Conservation (phyloP, 2,113 vertebrate species). For the Rhinogobius similis region DNA sequence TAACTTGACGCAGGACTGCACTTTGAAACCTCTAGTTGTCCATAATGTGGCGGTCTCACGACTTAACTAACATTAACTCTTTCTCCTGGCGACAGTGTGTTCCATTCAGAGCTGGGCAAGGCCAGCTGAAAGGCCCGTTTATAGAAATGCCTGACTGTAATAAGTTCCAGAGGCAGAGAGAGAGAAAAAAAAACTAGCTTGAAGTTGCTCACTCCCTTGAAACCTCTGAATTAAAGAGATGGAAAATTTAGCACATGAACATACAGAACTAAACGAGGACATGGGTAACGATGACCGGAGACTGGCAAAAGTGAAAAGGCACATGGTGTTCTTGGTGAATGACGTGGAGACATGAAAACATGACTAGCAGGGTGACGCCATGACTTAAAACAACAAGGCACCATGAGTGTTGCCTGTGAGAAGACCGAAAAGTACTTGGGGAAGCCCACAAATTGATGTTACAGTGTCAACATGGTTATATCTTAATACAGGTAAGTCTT, state of each 20-base stretch:
- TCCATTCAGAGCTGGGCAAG: conserved; percentile 62
- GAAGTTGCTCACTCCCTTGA: conserved; percentile 67
- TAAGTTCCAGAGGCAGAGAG: conserved; percentile 73
- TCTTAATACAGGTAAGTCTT: no score
- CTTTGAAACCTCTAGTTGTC: conserved; percentile 39
- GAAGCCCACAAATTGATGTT: no score
- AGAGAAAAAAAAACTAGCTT: conserved; percentile 41
- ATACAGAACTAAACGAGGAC: conserved; percentile 43
- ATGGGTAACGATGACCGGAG: conserved; percentile 18
- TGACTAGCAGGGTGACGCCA: conserved; percentile 37
- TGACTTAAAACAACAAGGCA: conserved; percentile 2
- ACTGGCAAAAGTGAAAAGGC: conserved; percentile 59
- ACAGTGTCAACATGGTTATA: not conserved
- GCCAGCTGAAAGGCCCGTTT: conserved; percentile 72
- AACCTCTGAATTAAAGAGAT: conserved; percentile 62
- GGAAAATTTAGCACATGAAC: conserved; percentile 68
- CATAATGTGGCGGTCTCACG: conserved; percentile 50
- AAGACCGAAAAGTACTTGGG: not conserved
- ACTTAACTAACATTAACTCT: conserved; percentile 66
- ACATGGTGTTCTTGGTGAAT: conserved; percentile 60
- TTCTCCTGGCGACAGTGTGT: conserved; percentile 67
- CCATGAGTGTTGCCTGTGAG: not conserved
- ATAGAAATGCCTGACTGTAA: conserved; percentile 74
- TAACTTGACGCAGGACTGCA: conserved; percentile 20
- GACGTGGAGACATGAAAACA: conserved; percentile 44